Percentiles rank a stretch among this genome's conserved stretches.
phyloP scores from a whole-genome alignment of 2,113 vertebrate species.

The Rallus limicola region DNA sequence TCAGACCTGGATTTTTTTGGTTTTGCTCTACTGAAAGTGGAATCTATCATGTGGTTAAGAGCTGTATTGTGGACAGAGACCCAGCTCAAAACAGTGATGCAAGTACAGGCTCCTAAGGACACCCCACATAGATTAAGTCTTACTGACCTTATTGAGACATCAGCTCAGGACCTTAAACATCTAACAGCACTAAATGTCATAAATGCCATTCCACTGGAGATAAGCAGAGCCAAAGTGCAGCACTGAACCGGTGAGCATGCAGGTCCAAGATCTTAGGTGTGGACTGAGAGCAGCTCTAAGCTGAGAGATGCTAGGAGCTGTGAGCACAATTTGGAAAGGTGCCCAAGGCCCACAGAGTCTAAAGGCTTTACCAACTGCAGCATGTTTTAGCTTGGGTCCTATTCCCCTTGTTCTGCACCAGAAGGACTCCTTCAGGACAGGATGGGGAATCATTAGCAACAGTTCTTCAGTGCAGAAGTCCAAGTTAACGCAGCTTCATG shows the following conservation, averaged over 20 bases:
- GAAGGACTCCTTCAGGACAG: background rate
- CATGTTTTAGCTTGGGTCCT: background rate
- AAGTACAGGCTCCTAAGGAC: background rate
- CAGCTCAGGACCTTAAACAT: background rate
- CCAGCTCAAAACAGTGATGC: background rate
- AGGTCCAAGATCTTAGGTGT: background rate
- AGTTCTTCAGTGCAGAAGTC: background rate
- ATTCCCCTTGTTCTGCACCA: background rate
- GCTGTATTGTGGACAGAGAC: background rate
- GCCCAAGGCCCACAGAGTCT: background rate
- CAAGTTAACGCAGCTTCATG: background rate
- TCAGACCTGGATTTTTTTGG: background rate
- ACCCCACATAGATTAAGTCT: background rate
- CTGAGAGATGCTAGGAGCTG: background rate
- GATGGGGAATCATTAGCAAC: background rate
- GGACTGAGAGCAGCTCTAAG: background rate
- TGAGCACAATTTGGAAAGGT: accelerated
- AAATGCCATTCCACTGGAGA: background rate
- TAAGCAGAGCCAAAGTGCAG: background rate
- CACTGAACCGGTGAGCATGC: background rate
- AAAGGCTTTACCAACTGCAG: background rate
- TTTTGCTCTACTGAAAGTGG: background rate
- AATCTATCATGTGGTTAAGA: background rate
- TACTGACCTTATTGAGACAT: background rate
- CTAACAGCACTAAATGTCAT: background rate